These are phyloP conservation scores for Melospiza melodia DNA, from an alignment of 2,113 vertebrate species.

Conservation along the genomic window DNA sequence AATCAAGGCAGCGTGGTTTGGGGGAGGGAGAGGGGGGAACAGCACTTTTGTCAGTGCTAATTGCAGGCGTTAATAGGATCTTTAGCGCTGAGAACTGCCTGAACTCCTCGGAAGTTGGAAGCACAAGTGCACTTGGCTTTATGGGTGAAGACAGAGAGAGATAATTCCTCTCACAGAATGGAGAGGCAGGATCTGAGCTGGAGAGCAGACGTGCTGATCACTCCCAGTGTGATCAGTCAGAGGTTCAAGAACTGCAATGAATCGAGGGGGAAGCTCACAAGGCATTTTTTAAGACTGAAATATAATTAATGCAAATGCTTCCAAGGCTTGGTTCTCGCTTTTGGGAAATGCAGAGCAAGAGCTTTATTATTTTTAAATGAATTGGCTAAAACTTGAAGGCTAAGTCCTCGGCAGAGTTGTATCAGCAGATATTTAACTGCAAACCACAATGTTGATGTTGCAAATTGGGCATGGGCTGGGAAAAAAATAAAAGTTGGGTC, in stretches of 20 bases:
- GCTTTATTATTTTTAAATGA: background rate
- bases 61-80: slow-evolving; percentile 21
- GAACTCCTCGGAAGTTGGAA: background rate
- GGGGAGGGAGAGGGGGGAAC: background rate
- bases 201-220: background rate
- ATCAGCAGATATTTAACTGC: background rate
- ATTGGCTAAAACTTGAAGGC: background rate
- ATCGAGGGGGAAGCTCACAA: background rate
- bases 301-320: background rate
- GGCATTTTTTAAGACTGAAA: background rate
- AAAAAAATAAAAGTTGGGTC: background rate
- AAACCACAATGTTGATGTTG: background rate
- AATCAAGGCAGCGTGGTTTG: background rate
- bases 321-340: background rate
- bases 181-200: background rate
- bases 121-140: background rate
- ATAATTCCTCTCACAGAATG: background rate
- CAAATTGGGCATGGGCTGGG: background rate
- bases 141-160: background rate
- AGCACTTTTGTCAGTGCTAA: slow-evolving; percentile 23
- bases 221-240: background rate
- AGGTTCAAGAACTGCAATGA: background rate
- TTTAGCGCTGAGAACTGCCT: background rate
- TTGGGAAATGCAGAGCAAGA: background rate
- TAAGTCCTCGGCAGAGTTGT: background rate